Conservation (phyloP, 2,888 invertebrate genomes). For the Margaritifera margaritifera region DNA sequence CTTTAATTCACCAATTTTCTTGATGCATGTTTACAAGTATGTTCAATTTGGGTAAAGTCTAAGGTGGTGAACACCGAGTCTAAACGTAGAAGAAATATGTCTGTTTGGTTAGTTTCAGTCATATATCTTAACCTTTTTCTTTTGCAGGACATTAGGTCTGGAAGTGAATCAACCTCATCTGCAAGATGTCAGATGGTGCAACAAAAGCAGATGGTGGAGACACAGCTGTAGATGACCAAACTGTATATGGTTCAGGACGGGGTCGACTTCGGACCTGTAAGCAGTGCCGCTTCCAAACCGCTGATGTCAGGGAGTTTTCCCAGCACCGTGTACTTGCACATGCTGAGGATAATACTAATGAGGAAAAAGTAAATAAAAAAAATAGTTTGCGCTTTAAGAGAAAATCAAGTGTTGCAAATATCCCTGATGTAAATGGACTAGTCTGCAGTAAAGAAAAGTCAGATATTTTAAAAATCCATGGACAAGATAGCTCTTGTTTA, state of each 20-base stretch:
- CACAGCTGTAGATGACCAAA: constrained; percentile 24
- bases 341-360: constrained; percentile 44
- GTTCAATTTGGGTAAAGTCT: too few relatives aligned
- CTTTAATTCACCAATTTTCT: too few relatives aligned
- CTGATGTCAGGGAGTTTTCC: constrained; percentile 59
- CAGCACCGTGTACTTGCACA: constrained; percentile 60
- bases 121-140: too few relatives aligned
- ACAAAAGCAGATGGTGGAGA: constrained; percentile 25
- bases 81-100: too few relatives aligned
- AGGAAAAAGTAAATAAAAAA: constrained; percentile 21
- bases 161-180: too few relatives aligned
- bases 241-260: constrained; percentile 16
- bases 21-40: too few relatives aligned
- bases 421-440: constrained; percentile 12
- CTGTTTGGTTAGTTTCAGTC: too few relatives aligned
- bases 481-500: not conserved
- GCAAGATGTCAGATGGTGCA: constrained; percentile 41
- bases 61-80: too few relatives aligned
- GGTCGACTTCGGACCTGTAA: constrained; percentile 61
- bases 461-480: constrained; percentile 4
- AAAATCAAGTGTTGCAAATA: constrained; percentile 20
- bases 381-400: constrained; percentile 17
- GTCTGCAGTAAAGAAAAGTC: constrained; percentile 12
- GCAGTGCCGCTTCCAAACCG: constrained; percentile 60
- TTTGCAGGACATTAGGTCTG: too few relatives aligned